These are phyloP conservation scores for Metridium senile DNA, from an alignment of 92 coral and sea anemone genomes.

Conservation along the genomic window DNA sequence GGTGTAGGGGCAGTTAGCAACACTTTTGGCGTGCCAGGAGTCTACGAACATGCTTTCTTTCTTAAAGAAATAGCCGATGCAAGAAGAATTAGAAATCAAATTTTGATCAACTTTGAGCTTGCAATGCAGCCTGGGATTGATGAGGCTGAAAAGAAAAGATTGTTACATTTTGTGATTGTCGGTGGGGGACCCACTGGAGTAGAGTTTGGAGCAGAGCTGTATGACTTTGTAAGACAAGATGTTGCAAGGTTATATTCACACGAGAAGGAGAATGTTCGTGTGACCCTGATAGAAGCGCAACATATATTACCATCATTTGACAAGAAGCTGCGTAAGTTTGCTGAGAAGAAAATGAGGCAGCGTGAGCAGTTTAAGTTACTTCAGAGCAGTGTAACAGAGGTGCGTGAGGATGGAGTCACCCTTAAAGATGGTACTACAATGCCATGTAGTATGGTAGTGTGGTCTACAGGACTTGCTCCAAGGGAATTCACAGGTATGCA, in stretches of 20 bases:
- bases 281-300: conserved; percentile 87
- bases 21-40: conserved; percentile 96
- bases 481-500: conserved; percentile 86
- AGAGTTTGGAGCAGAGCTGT: conserved; percentile 98
- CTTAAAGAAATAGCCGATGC: conserved; percentile 98
- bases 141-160: conserved; percentile 70
- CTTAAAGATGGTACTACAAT: conserved; percentile 79
- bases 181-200: conserved; percentile 99
- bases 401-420: conserved; percentile 62
- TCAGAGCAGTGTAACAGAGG: conserved; percentile 88
- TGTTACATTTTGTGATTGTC: conserved; percentile 95
- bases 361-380: conserved; percentile 81
- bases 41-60: conserved; percentile 85
- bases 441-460: conserved; percentile 93
- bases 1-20: conserved; percentile 97
- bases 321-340: conserved; percentile 78
- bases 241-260: conserved; percentile 87
- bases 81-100: conserved; percentile 89
- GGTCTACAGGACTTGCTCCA: conserved; percentile 99
- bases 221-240: conserved; percentile 93
- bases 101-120: conserved; percentile 94
- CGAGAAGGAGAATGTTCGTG: conserved; percentile 82
- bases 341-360: conserved; percentile 92
- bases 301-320: conserved; percentile 99
- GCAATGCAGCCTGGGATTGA: conserved; percentile 92